A percentile compares a stretch with the other conserved stretches of the same genome.
Conservation (phyloP, 2,113 vertebrate species). For the Nestor notabilis region DNA sequence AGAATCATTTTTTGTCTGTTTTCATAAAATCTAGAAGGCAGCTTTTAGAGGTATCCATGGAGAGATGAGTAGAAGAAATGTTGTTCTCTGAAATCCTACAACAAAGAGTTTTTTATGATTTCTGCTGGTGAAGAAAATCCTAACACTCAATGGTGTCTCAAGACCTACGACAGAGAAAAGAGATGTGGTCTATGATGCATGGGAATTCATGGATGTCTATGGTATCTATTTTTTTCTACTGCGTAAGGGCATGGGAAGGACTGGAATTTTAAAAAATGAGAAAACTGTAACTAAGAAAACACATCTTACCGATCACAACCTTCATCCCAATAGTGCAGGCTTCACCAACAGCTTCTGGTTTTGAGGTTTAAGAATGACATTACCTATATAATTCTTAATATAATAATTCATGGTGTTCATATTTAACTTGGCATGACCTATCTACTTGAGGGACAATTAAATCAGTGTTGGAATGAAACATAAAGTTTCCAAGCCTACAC, state of each 20-base stretch:
- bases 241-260: background rate
- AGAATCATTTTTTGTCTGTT: background rate
- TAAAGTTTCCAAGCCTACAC: background rate
- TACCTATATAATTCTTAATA: background rate
- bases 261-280: background rate
- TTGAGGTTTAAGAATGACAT: background rate
- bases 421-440: background rate
- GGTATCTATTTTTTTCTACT: background rate
- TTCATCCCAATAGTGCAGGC: background rate
- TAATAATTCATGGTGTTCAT: background rate
- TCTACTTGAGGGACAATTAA: background rate
- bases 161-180: background rate
- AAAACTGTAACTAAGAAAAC: background rate
- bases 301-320: background rate
- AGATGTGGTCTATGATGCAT: accelerated
- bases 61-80: background rate
- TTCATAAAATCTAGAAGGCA: background rate
- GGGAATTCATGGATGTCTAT: background rate
- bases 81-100: background rate
- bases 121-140: background rate
- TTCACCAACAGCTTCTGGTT: background rate
- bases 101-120: background rate
- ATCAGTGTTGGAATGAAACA: background rate
- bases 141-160: background rate
- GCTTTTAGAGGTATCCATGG: background rate